Evolutionary conservation across 2,113 vertebrate species (phyloP), one percentile per base, ranked within the genome.

Genomic region (Tonatia bakeri): DNA sequence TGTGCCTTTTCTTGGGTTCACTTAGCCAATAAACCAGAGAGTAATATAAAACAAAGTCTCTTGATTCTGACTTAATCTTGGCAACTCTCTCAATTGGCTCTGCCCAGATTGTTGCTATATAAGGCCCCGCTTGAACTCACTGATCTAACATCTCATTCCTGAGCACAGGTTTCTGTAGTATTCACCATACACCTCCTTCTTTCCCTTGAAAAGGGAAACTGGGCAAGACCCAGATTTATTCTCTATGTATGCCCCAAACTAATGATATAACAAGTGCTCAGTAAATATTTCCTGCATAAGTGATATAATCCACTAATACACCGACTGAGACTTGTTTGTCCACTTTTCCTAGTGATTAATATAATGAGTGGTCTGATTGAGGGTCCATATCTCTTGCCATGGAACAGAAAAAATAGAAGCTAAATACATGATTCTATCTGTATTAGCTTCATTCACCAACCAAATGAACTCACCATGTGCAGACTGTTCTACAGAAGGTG

Each of bases 401-500:
- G 24, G 91, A 33, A 45, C 45, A 93, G 75, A 47, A 52, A 52
- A 56, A 90, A 52, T 40, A 10, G 69, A 70, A 91, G 88, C 91
- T 59, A 82, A 61, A 65, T 59, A 22, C 31, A 83, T 50, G 13
- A 83, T 70, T 95, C 50, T 91, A 47, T 95, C 82, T 93, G 64
- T 96, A 93, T 96, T 91, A 93, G 83, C 79, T 96, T 64, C n/a
- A 56, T 94, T 97, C 93, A 75, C 79, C 79, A 95, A 96, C 83
- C 86, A 96, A 97, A 90, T 94, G 94, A 96, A 94, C 86, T 95
- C 70, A 85, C 91, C 79, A 95, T 70, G 79, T 96, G 80, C 93
- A 96, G 88, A 97, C 94, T 97, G 95, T 94, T 97, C 45, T 22
- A 93, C 94, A 97, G 95, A 97, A 97, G 96, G 95, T 97, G 96